Evolutionary conservation across 2,888 invertebrate genomes (phyloP), one percentile per base, ranked within the genome.

Genomic region (Ceriagrion tenellum): DNA sequence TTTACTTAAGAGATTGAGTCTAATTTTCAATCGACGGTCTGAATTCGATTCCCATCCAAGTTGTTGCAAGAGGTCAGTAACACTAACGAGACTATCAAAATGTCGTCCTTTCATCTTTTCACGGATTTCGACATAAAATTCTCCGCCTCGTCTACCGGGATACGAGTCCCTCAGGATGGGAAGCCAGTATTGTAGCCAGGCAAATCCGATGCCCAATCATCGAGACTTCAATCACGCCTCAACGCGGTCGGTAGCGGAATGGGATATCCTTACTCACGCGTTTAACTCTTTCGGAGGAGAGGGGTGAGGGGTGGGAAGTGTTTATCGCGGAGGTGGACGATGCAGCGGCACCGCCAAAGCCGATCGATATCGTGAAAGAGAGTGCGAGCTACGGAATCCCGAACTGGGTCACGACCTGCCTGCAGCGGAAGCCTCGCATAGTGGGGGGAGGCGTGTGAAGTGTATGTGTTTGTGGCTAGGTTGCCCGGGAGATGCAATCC

Each of bases 371-470:
- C 35, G 30, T 35, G 30, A 81, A n/a, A n/a, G 26, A 23, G 35
- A 35, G 13, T 81, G 13, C 35, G 30, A 81, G 35, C 81, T 3
- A 81, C 81, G 10, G 81, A 35, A 35, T 13, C 35, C 30, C 30
- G 13, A 81, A 81, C 81, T 81, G 35, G 81, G 81, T 81, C 81
- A 81, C 81, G 81, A 35, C 81, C 81, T 35, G 81, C 69, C n/a
- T 26, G 8, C 26, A 69, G 69, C 35, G 69, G 69, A 23, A 69
- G 26, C 69, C 69, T 69, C 20, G 20, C 18, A 59, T 16, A n/a
- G n/a, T n/a, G n/a, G n/a, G n/a, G n/a, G n/a, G n/a, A n/a, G n/a
- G n/a, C n/a, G n/a, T n/a, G n/a, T n/a, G 59, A 16, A 18, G 81
- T 81, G 81, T 35, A 16, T 30, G 81, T 18, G 81, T 81, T 13